A percentile compares a stretch with the other conserved stretches of the same genome.
These are phyloP conservation scores for Sminthurides aquaticus DNA, from an alignment of 2,888 invertebrate species.

Conservation along the genomic window DNA sequence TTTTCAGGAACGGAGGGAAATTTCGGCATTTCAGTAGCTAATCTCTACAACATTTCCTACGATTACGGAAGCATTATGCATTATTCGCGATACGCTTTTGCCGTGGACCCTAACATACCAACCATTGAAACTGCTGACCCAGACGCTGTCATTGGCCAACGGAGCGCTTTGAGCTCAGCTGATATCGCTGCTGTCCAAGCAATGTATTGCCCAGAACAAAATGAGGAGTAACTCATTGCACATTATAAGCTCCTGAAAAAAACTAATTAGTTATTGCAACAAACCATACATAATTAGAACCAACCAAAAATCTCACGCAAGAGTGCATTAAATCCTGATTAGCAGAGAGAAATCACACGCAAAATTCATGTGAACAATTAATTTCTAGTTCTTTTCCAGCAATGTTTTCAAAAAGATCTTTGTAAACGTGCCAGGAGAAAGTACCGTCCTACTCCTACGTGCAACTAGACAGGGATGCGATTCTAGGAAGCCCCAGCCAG, in stretches of 20 bases:
- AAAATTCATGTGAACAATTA: no score
- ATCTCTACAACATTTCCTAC: neutral
- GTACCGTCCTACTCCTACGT: no score
- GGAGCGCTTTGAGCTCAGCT: neutral
- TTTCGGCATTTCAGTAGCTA: neutral
- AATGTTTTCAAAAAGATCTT: no score
- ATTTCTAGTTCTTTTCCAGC: no score
- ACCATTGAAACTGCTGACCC: constrained; percentile 7
- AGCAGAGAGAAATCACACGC: no score
- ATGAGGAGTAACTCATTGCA: neutral
- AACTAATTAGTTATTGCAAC: neutral
- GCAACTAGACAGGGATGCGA: no score
- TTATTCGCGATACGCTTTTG: constrained; percentile 8
- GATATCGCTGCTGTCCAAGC: constrained; percentile 6
- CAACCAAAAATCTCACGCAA: no score
- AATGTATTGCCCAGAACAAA: constrained; percentile 12
- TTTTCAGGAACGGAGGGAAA: neutral
- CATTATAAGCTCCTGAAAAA: no score
- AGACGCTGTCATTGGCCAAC: constrained; percentile 8
- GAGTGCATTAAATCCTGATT: no score
- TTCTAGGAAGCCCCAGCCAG: no score
- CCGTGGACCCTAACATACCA: neutral
- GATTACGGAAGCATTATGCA: constrained; percentile 14
- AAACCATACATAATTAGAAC: no score
- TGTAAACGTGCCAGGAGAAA: no score